phyloP scores from a whole-genome alignment of 2,888 invertebrate species.

The Notodonta ziczac region DNA sequence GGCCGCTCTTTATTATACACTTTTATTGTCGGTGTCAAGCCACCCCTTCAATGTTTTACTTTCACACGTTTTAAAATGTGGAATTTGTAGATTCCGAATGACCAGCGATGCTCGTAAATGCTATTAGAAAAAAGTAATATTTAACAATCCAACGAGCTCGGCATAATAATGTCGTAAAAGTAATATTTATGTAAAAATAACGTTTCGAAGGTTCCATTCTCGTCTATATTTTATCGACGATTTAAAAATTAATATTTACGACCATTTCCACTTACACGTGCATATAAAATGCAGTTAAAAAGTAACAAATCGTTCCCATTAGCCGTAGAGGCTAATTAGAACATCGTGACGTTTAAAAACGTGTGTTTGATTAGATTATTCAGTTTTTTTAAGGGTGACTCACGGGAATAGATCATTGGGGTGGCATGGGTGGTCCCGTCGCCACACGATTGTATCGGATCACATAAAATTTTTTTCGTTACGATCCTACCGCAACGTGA shows the following conservation, averaged over 20 bases:
- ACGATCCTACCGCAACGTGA: slow-evolving; percentile 51
- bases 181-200: slow-evolving; percentile 62
- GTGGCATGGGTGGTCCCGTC: slow-evolving; percentile 64
- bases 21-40: slow-evolving; percentile 59
- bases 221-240: slow-evolving; percentile 42
- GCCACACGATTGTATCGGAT: slow-evolving; percentile 60
- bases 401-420: slow-evolving; percentile 53
- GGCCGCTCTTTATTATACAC: slow-evolving; percentile 58
- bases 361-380: slow-evolving; percentile 50
- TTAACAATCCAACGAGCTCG: slow-evolving; percentile 52
- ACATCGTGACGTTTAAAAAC: slow-evolving; percentile 53
- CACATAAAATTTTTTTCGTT: slow-evolving; percentile 59
- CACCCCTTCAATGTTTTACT: slow-evolving; percentile 72
- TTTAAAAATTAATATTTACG: slow-evolving; percentile 39
- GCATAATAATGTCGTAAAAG: slow-evolving; percentile 80
- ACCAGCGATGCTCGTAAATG: slow-evolving; percentile 72
- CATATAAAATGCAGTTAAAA: slow-evolving; percentile 30
- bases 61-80: slow-evolving; percentile 79
- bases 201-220: slow-evolving; percentile 37
- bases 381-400: slow-evolving; percentile 44
- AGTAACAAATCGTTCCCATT: slow-evolving; percentile 44
- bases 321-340: slow-evolving; percentile 50
- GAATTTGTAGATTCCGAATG: slow-evolving; percentile 68
- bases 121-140: slow-evolving; percentile 56
- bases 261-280: slow-evolving; percentile 26